Evolutionary conservation across 2,113 vertebrate genomes (phyloP).

Genomic region (Henicopernis longicauda): DNA sequence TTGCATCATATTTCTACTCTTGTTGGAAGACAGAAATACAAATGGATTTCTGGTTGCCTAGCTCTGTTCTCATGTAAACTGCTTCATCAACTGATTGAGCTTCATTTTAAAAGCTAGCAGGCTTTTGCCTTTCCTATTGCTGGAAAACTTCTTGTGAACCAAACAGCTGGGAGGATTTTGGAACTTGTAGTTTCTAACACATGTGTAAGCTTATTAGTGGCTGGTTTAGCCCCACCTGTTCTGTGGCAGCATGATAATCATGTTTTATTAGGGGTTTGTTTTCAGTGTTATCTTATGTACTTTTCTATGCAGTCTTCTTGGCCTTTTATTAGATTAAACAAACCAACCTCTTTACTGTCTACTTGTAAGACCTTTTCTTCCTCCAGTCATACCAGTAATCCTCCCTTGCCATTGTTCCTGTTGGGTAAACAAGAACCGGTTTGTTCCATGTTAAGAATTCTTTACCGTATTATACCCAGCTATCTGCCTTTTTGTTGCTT

Average conservation of each 20-base stretch:
- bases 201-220: not conserved
- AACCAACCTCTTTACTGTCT: not conserved
- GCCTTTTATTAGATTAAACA: not conserved
- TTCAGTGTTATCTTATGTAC: rapidly evolving
- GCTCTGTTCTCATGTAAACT: not conserved
- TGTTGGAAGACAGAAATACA: not conserved
- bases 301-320: not conserved
- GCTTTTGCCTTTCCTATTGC: not conserved
- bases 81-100: not conserved
- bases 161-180: not conserved
- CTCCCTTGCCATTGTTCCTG: not conserved
- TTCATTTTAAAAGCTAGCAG: not conserved
- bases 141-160: not conserved
- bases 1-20: not conserved
- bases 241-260: not conserved
- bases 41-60: not conserved
- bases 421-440: not conserved
- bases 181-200: not conserved
- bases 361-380: not conserved
- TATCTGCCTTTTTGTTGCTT: not conserved
- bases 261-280: not conserved
- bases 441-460: not conserved
- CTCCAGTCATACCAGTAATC: not conserved
- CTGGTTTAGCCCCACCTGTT: not conserved
- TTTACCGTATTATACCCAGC: rapidly evolving